Evolutionary conservation across 2,888 invertebrate genomes (phyloP).

Genomic region (Brenthis daphne): DNA sequence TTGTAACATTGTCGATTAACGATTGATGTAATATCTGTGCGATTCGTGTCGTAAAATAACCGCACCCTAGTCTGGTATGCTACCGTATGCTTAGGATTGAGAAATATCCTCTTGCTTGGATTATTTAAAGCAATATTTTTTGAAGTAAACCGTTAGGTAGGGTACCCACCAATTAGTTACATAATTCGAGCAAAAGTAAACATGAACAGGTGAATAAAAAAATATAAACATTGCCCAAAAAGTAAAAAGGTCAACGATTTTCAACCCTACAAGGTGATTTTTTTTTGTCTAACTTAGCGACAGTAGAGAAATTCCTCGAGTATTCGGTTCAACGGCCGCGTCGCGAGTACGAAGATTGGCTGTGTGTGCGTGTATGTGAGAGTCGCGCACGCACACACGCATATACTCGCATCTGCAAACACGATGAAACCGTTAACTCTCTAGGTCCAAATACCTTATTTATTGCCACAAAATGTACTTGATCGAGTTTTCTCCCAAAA

Average conservation of each 20-base stretch:
- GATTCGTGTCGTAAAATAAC: conserved; percentile 44
- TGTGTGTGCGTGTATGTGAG: conserved; percentile 64
- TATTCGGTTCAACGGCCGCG: conserved; percentile 81
- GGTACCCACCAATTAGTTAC: too few relatives aligned
- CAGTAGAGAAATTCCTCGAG: conserved; percentile 79
- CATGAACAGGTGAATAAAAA: background rate
- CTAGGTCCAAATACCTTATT: conserved; percentile 63
- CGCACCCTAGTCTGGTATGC: conserved; percentile 60
- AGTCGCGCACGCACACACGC: conserved; percentile 68
- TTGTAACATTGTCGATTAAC: background rate
- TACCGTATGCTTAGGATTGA: conserved; percentile 63
- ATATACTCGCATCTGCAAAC: conserved; percentile 70
- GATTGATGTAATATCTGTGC: conserved; percentile 33
- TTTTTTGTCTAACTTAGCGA: conserved; percentile 57
- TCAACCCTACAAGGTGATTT: conserved; percentile 60
- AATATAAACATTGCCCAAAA: background rate
- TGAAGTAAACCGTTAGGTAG: background rate
- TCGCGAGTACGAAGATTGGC: conserved; percentile 57
- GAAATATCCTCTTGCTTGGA: conserved; percentile 45
- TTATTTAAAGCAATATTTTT: background rate
- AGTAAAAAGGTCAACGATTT: conserved; percentile 6
- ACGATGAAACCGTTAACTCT: conserved; percentile 75
- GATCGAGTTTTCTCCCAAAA: conserved; percentile 31
- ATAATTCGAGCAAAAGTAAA: too few relatives aligned
- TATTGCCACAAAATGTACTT: conserved; percentile 52